Evolutionary conservation across 2,113 vertebrate genomes (phyloP), one percentile per base, ranked within the genome.

Genomic region (Syrrhaptes paradoxus): DNA sequence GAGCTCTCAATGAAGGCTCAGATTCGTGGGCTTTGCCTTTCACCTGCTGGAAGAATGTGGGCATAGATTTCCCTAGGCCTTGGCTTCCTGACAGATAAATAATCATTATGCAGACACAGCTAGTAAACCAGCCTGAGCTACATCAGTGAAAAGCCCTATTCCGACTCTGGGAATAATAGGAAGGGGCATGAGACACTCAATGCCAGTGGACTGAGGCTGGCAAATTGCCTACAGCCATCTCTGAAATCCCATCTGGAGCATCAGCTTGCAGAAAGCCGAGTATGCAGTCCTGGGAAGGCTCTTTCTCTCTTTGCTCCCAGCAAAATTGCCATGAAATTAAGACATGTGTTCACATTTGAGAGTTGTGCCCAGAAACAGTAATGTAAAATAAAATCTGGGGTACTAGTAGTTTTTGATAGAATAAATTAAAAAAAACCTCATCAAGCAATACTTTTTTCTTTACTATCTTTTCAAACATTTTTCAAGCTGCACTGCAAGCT

Each of bases 21-120:
- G 46, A 90, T 85, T 85, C 32, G 2, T 17, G 41, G 67, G 67
- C 87, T 91, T 82, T 86, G 71, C 93, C 81, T 71, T 87, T 95
- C 91, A 95, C 90, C 93, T 93, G 85, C 71, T 96, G 71, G 55
- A 82, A 91, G 87, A 96, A 85, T 43, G 67, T 55, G 51, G 72
- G 71, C 78, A 96, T 83, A 90, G 65, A 81, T 88, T 76, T 80
- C 78, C 59, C 68, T 20, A 55, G 32, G 58, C 43, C 90, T 91
- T 93, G 61, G 82, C 82, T 88, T 90, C 71, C 90, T 3, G 11
- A 83, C 63, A 85, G 87, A 87, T 91, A 91, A 90, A 88, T 82
- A 66, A 88, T 83, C 85, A 67, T 88, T 88, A 92, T 86, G 83
- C 79, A 92, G 94, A 76, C 82, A 62, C 14, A 67, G 83, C 83